Base-by-base conservation (phyloP, 2,888 invertebrate species). In the Ormyrus labotus region DNA sequence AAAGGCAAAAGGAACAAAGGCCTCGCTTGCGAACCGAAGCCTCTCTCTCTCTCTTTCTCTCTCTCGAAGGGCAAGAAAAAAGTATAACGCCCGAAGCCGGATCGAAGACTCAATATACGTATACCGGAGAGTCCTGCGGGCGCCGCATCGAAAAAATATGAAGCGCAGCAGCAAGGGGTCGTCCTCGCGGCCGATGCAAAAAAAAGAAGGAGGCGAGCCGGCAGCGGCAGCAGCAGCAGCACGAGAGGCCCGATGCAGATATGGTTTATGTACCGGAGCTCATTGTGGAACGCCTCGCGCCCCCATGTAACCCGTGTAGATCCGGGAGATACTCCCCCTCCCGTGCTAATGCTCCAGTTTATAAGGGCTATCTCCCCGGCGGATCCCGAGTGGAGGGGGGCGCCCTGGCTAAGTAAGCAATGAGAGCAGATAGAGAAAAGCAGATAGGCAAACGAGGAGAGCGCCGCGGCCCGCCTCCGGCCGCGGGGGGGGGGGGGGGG, bases 271-370 rank as follows among this genome's bases (percentile, higher is more conserved):
- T 86, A 87, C 88, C 87, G 87, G 87, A 88, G 86, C 86, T 89
- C 87, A 86, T 86, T 86, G 87, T 86, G 86, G 84, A 84, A 87
- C 87, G 87, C 86, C 86, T 86, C 81, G 84, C 86, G 85, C 85
- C 85, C 82, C 83, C 81, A 78, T 82, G 82, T 78, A 81, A 82
- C 78, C 84, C 85, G 83, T 82, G 85, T 87, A 88, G 89, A 89
- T 88, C 83, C 83, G 78, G 80, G 87, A 88, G 87, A 84, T 81
- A 86, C 85, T 72, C 84, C 85, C 83, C 84, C 82, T 83, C 83
- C 85, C 85, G 87, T 85, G 86, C 89, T 89, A 90, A 90, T 90
- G 88, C 89, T 89, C 89, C 87, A 88, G 89, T 89, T 90, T 89
- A 89, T 89, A 87, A 88, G 87, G 78, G 69, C 75, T 89, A 89